phyloP scores from a whole-genome alignment of 2,797 vertebrate genomes.

The Pangasius krempfi region DNA sequence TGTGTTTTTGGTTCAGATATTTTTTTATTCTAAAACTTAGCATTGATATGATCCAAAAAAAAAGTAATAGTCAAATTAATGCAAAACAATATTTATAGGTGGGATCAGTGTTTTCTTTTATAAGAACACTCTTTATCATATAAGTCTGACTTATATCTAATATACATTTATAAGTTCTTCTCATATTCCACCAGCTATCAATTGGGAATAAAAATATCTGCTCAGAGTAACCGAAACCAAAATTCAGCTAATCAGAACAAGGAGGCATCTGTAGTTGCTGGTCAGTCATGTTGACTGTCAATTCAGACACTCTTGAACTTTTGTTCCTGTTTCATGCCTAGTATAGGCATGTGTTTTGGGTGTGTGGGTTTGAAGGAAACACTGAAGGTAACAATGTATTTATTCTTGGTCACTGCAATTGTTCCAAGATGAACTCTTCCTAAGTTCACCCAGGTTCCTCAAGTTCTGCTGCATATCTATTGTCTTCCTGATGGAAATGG shows the following conservation, averaged over 20 bases:
- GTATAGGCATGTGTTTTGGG: background rate
- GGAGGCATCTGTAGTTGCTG: background rate
- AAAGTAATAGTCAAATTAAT: background rate
- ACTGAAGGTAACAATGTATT: background rate
- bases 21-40: background rate
- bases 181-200: background rate
- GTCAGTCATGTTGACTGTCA: background rate
- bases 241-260: background rate
- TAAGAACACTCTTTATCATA: background rate
- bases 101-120: background rate
- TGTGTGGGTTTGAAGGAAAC: background rate
- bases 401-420: background rate
- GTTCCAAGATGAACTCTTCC: background rate
- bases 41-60: background rate
- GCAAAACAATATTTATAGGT: constrained; percentile 12
- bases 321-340: background rate
- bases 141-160: background rate
- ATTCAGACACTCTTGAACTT: background rate
- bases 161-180: background rate
- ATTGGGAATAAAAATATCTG: background rate
- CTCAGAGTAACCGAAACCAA: background rate
- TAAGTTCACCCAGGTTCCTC: background rate
- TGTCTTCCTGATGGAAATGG: background rate
- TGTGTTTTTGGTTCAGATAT: background rate
- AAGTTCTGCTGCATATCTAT: background rate